phyloP scores from a whole-genome alignment of 2,888 invertebrate species.

The Celastrina argiolus region DNA sequence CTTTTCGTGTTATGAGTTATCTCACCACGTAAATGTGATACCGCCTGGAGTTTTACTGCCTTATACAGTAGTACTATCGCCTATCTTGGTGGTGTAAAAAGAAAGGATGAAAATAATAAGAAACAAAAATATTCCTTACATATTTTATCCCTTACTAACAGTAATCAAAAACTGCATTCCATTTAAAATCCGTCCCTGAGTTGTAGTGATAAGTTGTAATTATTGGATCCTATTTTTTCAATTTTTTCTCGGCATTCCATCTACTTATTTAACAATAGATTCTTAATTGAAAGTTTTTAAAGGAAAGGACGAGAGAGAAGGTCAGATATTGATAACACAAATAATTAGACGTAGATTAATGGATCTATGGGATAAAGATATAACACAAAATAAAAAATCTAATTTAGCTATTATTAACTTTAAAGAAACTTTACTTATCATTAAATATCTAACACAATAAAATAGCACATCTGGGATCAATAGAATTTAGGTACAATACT shows the following conservation, averaged over 20 bases:
- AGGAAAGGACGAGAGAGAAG: background rate
- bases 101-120: background rate
- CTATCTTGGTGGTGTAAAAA: background rate
- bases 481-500: background rate
- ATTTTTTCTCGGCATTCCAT: background rate
- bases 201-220: background rate
- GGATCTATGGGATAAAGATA: too few species aligned
- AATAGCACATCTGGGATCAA: background rate
- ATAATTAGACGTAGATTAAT: too few species aligned
- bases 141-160: background rate
- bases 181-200: background rate
- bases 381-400: too few species aligned
- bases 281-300: background rate
- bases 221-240: background rate
- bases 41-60: constrained; percentile 17
- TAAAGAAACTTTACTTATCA: too few species aligned
- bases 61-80: background rate
- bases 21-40: background rate
- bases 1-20: constrained; percentile 5
- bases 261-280: background rate
- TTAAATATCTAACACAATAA: background rate
- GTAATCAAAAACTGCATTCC: background rate
- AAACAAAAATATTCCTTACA: background rate
- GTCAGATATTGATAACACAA: background rate
- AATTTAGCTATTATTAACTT: too few species aligned